Evolutionary conservation across 2,113 vertebrate species (phyloP).

Genomic region (Struthidea cinerea): DNA sequence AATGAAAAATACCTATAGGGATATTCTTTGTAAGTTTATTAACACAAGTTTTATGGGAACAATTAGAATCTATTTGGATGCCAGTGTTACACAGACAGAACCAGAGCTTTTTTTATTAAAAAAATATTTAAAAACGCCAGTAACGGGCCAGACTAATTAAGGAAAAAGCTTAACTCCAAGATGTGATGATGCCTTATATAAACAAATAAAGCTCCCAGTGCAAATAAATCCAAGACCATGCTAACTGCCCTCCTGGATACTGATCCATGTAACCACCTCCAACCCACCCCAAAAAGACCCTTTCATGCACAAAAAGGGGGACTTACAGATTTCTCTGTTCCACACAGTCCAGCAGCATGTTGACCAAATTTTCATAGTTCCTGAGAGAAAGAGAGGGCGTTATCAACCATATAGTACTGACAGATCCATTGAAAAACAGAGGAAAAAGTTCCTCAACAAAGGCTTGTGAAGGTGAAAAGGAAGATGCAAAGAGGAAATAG

Average conservation of each 20-base stretch:
- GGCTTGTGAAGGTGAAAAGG: not conserved
- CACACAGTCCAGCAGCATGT: slow-evolving; percentile 83
- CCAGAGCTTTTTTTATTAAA: not conserved
- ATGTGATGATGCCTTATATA: not conserved
- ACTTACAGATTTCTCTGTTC: slow-evolving; percentile 91
- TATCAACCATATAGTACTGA: not conserved
- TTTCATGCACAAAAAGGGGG: not conserved
- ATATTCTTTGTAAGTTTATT: not conserved
- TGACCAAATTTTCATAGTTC: slow-evolving; percentile 87
- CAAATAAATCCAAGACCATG: not conserved
- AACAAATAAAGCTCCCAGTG: not conserved
- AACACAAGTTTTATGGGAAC: not conserved
- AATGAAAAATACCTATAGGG: not conserved
- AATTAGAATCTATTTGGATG: not conserved
- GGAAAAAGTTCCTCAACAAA: not conserved
- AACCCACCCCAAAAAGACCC: rapidly evolving
- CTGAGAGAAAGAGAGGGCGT: slow-evolving; percentile 56
- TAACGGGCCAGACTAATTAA: not conserved
- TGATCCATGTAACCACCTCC: not conserved
- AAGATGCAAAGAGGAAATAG: not conserved
- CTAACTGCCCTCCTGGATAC: not conserved
- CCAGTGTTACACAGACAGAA: not conserved
- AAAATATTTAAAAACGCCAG: not conserved
- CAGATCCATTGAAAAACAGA: not conserved
- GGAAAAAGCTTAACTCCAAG: not conserved